Percentiles rank a stretch among this genome's conserved stretches.
These are phyloP conservation scores for Ophthalmolycus amberensis DNA, from an alignment of 2,113 vertebrate species.

Conservation along the genomic window DNA sequence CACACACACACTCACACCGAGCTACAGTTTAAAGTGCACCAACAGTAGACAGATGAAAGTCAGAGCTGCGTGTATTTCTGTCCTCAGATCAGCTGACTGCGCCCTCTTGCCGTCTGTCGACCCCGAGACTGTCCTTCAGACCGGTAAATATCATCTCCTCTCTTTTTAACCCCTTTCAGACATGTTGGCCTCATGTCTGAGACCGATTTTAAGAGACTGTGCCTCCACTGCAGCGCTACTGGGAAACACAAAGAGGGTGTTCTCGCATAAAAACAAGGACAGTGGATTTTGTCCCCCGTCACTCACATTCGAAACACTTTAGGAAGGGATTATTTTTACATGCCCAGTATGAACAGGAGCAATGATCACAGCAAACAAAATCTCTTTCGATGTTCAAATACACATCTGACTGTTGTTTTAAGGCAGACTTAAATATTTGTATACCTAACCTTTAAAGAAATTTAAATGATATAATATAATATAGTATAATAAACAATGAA, in stretches of 20 bases:
- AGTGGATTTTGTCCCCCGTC: background rate
- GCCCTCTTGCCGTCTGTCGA: slow-evolving; percentile 94
- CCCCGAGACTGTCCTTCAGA: slow-evolving; percentile 96
- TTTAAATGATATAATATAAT: too few species aligned
- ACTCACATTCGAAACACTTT: background rate
- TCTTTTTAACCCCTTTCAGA: background rate
- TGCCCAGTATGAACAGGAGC: background rate
- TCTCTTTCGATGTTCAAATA: too few species aligned
- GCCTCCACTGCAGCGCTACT: background rate
- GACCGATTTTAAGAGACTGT: background rate
- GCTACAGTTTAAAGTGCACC: background rate
- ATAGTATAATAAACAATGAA: too few species aligned
- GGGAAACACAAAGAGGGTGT: background rate
- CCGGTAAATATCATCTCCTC: slow-evolving; percentile 83
- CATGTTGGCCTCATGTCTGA: background rate
- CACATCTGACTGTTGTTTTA: too few species aligned
- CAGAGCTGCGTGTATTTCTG: slow-evolving; percentile 23
- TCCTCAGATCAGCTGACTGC: slow-evolving; percentile 89
- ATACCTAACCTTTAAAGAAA: too few species aligned
- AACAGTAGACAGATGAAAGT: background rate
- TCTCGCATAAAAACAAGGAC: background rate
- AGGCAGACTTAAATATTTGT: too few species aligned
- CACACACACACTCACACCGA: background rate
- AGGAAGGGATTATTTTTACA: background rate
- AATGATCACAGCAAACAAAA: background rate